A percentile compares a stretch with the other conserved stretches of the same genome.
Evolutionary conservation across 2,888 invertebrate genomes (phyloP).

Genomic region (Caenorhabditis uteleia): DNA sequence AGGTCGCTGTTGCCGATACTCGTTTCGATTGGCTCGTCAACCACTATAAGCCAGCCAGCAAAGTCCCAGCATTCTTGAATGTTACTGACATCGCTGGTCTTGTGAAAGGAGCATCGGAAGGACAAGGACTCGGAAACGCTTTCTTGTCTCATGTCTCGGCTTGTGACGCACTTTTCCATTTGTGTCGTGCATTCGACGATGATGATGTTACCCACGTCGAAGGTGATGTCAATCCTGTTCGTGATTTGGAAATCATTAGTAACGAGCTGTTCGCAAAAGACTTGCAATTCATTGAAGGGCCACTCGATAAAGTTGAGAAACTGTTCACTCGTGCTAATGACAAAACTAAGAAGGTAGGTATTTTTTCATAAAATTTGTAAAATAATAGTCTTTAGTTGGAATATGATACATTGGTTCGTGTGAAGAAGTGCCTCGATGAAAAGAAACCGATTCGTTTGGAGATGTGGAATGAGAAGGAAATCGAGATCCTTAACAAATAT

Average conservation of each 20-base stretch:
- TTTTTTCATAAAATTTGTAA: background rate
- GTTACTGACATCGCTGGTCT: slow-evolving; percentile 98
- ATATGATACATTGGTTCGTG: slow-evolving; percentile 85
- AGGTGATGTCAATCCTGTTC: slow-evolving; percentile 94
- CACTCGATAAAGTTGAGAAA: slow-evolving; percentile 87
- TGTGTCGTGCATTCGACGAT: slow-evolving; percentile 94
- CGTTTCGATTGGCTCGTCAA: slow-evolving; percentile 91
- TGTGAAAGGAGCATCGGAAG: slow-evolving; percentile 91
- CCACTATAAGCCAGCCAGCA: slow-evolving; percentile 87
- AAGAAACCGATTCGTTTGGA: slow-evolving; percentile 91
- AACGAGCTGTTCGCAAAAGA: slow-evolving; percentile 92
- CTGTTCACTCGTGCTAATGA: slow-evolving; percentile 81
- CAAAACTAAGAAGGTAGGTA: slow-evolving; percentile 83
- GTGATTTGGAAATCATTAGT: slow-evolving; percentile 93
- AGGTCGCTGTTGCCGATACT: slow-evolving; percentile 93
- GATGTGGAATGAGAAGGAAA: slow-evolving; percentile 67
- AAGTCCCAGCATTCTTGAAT: slow-evolving; percentile 92
- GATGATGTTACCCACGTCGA: slow-evolving; percentile 97
- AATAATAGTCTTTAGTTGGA: slow-evolving; percentile 41
- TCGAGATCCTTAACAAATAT: slow-evolving; percentile 85
- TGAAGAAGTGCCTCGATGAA: slow-evolving; percentile 83
- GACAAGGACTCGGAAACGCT: slow-evolving; percentile 96
- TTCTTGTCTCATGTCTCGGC: slow-evolving; percentile 98
- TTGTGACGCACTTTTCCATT: slow-evolving; percentile 96
- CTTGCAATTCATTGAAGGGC: slow-evolving; percentile 83